These are phyloP conservation scores for Phrynosoma platyrhinos DNA, from an alignment of 2,113 vertebrate genomes.

Conservation along the genomic window DNA sequence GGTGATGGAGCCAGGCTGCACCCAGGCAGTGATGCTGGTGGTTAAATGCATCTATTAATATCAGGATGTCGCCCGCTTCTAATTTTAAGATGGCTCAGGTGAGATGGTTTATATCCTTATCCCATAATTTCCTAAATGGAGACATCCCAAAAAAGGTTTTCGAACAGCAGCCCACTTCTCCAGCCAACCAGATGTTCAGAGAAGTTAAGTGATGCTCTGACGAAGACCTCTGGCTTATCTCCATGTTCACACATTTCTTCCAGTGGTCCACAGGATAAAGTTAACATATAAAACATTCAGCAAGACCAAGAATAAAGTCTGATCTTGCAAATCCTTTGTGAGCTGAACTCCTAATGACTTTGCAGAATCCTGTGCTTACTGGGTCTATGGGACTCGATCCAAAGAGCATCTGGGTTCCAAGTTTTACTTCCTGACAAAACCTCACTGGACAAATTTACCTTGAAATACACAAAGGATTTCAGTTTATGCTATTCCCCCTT, in stretches of 20 bases:
- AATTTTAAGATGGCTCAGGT: too few species aligned
- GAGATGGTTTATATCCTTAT: too few species aligned
- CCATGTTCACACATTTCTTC: constrained; percentile 22
- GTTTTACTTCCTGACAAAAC: not conserved
- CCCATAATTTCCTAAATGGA: not conserved
- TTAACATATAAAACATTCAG: not conserved
- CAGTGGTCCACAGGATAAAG: not conserved
- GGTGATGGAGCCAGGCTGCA: too few species aligned
- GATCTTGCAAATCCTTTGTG: constrained; percentile 15
- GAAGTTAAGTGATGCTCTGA: constrained; percentile 11
- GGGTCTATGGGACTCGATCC: fast-evolving
- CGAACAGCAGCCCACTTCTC: not conserved
- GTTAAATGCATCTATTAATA: too few species aligned
- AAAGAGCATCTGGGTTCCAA: not conserved
- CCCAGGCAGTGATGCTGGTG: too few species aligned
- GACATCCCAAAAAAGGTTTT: not conserved
- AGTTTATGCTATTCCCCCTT: not conserved
- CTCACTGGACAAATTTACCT: not conserved
- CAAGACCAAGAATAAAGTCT: not conserved
- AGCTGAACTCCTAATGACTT: not conserved
- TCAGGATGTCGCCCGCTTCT: too few species aligned
- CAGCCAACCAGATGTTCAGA: constrained; percentile 8
- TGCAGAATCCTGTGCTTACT: not conserved
- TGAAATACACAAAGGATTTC: not conserved
- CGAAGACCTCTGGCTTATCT: constrained; percentile 17